Conservation (phyloP, 1,140 invertebrate species). For the Bemisia tabaci region DNA sequence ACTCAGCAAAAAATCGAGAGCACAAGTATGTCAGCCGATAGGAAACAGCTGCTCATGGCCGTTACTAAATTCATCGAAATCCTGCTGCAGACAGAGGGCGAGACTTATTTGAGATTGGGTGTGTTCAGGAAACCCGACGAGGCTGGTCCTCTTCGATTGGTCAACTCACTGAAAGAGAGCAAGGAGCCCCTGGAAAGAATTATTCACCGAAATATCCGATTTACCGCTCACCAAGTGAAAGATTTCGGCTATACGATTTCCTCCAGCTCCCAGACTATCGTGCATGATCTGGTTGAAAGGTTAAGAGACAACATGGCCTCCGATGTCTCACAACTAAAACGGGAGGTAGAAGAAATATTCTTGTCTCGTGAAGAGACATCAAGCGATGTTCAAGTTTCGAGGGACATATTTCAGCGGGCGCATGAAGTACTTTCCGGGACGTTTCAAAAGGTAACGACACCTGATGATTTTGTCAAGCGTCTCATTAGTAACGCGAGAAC, state of each 20-base stretch:
- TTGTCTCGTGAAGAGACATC: not conserved
- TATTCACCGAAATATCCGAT: not conserved
- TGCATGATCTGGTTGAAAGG: conserved; percentile 5
- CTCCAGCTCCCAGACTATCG: conserved; percentile 9
- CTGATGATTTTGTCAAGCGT: too few relatives aligned
- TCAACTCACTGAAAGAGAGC: not conserved
- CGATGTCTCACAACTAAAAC: not conserved
- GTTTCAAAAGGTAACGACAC: not conserved
- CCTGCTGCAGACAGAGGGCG: conserved; percentile 5
- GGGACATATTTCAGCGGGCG: not conserved
- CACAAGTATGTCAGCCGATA: not conserved
- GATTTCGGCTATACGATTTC: conserved; percentile 16
- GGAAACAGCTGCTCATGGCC: not conserved
- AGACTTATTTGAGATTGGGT: conserved; percentile 4
- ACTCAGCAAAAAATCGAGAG: not conserved
- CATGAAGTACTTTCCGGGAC: not conserved
- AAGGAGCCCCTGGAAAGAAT: conserved; percentile 5
- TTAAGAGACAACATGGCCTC: not conserved
- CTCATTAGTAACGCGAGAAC: too few relatives aligned
- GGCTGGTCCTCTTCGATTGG: conserved; percentile 6
- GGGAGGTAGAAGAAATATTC: not conserved
- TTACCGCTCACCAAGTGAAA: not conserved
- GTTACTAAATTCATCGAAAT: conserved; percentile 12
- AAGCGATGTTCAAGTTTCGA: not conserved
- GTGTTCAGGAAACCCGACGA: conserved; percentile 10